Evolutionary conservation across 2,113 vertebrate species (phyloP).

Genomic region (Recurvirostra avosetta): DNA sequence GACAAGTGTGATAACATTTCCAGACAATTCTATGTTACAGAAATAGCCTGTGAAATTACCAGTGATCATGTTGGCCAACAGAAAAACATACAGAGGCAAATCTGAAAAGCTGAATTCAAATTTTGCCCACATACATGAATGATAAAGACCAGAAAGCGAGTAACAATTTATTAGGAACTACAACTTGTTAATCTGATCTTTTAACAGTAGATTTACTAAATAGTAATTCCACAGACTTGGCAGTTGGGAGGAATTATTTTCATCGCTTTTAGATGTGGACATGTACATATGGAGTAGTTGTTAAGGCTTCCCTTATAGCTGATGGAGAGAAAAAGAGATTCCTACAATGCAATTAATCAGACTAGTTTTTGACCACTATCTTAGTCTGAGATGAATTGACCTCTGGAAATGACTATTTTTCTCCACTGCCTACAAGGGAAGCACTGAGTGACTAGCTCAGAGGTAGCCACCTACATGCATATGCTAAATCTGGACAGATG

Average conservation of each 20-base stretch:
- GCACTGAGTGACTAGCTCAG: not conserved
- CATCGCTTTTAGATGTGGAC: not conserved
- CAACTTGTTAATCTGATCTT: not conserved
- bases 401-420: not conserved
- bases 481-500: not conserved
- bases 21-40: not conserved
- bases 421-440: not conserved
- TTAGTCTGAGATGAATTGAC: not conserved
- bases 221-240: not conserved
- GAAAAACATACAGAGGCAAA: not conserved
- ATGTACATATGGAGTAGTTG: not conserved
- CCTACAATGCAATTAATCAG: not conserved
- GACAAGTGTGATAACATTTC: not conserved
- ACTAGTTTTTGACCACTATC: not conserved
- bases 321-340: not conserved
- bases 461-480: not conserved
- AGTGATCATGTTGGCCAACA: not conserved
- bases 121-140: not conserved
- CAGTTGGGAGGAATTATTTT: not conserved
- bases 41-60: not conserved
- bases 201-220: not conserved
- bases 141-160: not conserved
- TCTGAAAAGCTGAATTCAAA: not conserved
- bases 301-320: not conserved
- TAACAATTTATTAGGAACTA: not conserved